These are phyloP conservation scores for Ricordea florida DNA, from an alignment of 92 coral and sea anemone genomes.

Conservation along the genomic window DNA sequence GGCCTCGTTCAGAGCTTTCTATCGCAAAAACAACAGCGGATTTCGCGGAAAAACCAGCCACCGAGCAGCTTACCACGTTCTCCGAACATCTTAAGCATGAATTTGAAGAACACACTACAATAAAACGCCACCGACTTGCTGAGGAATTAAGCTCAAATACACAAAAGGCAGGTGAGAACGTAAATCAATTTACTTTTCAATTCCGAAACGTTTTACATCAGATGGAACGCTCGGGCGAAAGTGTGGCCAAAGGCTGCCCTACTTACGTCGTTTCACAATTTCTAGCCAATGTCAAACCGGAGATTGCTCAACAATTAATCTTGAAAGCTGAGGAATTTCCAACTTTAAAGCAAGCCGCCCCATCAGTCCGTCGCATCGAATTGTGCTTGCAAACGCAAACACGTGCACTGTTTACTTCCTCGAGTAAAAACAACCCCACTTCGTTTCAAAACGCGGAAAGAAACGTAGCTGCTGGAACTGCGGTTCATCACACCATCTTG, in stretches of 20 bases:
- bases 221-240: conserved; percentile 17
- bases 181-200: conserved; percentile 34
- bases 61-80: conserved; percentile 14
- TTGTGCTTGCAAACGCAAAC: neutral
- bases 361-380: conserved; percentile 28
- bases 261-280: too few relatives aligned
- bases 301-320: conserved; percentile 23
- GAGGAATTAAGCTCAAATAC: conserved; percentile 16
- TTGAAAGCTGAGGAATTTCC: conserved; percentile 15
- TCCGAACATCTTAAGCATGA: neutral
- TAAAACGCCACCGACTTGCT: conserved; percentile 23
- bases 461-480: too few relatives aligned
- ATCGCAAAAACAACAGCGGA: neutral
- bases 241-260: too few relatives aligned
- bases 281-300: conserved; percentile 15
- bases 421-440: too few relatives aligned
- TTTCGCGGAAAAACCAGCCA: conserved; percentile 11
- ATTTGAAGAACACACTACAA: conserved; percentile 27
- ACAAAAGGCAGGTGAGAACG: conserved; percentile 13
- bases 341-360: conserved; percentile 23
- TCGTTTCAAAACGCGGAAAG: too few relatives aligned
- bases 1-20: conserved; percentile 25
- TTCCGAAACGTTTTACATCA: conserved; percentile 31
- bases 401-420: conserved; percentile 13
- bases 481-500: neutral